Evolutionary conservation across 2,797 vertebrate species (phyloP).

Genomic region (Gymnothorax javanicus): DNA sequence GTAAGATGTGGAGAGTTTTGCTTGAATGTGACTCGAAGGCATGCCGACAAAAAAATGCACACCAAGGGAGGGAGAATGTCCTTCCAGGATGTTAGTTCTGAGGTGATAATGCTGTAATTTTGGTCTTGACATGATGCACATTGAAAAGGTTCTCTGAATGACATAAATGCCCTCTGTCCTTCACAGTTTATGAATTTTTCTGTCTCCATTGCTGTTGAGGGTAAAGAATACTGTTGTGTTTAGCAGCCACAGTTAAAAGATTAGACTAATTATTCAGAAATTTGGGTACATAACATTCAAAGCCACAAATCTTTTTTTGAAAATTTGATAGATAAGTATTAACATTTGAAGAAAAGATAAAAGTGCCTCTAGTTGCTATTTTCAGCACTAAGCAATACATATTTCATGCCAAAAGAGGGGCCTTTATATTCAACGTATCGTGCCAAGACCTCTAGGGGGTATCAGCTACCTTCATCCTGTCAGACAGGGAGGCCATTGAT

Average conservation of each 20-base stretch:
- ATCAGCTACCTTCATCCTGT: neutral
- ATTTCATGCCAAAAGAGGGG: neutral
- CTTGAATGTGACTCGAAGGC: neutral
- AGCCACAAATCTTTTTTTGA: neutral
- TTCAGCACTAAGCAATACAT: neutral
- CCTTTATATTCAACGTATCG: conserved; percentile 12
- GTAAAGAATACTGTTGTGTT: neutral
- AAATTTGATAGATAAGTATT: neutral
- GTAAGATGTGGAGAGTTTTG: neutral
- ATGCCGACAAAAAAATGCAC: neutral
- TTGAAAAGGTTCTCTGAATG: neutral
- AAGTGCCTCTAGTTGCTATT: neutral
- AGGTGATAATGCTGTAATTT: neutral
- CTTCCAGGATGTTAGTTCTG: neutral
- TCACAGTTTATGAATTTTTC: neutral
- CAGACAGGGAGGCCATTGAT: neutral
- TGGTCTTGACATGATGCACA: neutral
- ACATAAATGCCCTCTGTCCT: neutral
- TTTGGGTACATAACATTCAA: neutral
- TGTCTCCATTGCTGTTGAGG: neutral
- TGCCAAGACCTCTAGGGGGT: neutral
- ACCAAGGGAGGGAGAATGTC: neutral
- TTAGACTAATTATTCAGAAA: neutral
- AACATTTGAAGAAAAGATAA: conserved; percentile 7
- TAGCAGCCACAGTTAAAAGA: neutral